Evolutionary conservation across 2,888 invertebrate genomes (phyloP).

Genomic region (Tenthredo livida): DNA sequence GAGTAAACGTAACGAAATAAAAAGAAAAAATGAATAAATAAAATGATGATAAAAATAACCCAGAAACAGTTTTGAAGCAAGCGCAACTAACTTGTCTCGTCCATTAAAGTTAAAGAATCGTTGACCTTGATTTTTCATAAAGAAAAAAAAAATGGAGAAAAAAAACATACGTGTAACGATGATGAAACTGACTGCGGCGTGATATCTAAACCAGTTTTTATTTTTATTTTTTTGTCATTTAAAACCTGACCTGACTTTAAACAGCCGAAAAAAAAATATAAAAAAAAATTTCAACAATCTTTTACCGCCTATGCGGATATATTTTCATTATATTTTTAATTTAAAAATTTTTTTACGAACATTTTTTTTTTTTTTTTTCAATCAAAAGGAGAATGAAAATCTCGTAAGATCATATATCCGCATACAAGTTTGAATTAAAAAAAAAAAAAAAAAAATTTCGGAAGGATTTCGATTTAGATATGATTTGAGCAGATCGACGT

Average conservation of each 20-base stretch:
- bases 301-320: background rate
- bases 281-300: background rate
- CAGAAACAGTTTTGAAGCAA: background rate
- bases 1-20: background rate
- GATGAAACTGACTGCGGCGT: background rate
- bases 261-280: background rate
- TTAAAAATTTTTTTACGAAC: no score
- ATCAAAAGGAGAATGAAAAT: no score
- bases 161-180: background rate
- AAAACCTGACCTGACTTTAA: slow-evolving; percentile 3
- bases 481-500: no score
- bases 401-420: no score
- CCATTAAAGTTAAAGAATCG: background rate
- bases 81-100: background rate
- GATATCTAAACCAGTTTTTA: slow-evolving; percentile 8
- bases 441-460: no score
- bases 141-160: background rate
- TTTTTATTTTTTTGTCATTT: background rate
- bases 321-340: background rate
- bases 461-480: no score
- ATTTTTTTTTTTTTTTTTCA: no score
- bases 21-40: background rate
- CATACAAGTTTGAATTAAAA: no score
- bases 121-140: slow-evolving; percentile 22
- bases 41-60: background rate